Evolutionary conservation across 2,113 vertebrate genomes (phyloP).

Genomic region (Phoenicopterus ruber): DNA sequence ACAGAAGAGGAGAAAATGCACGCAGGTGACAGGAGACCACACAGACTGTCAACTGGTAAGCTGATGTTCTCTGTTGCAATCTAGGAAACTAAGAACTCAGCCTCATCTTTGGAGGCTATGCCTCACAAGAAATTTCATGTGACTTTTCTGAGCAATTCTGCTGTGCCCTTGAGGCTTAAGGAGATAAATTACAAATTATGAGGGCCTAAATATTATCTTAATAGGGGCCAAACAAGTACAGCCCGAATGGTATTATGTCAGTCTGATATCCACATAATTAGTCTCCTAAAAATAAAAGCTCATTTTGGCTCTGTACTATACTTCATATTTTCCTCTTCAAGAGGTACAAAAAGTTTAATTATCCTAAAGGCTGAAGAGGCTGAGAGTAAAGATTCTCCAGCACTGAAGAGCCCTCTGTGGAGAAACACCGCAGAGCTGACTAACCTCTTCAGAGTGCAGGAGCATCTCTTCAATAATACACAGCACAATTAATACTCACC

Average conservation of each 20-base stretch:
- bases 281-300: neutral
- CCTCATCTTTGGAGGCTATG: neutral
- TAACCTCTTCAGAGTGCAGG: neutral
- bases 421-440: neutral
- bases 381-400: neutral
- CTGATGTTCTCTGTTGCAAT: neutral
- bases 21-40: neutral
- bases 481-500: neutral
- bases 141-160: neutral
- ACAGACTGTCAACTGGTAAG: neutral
- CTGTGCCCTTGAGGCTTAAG: neutral
- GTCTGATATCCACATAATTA: neutral
- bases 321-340: neutral
- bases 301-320: neutral
- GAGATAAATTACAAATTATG: neutral
- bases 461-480: neutral
- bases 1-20: neutral
- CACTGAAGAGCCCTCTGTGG: neutral
- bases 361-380: neutral
- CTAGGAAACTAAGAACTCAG: neutral
- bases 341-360: neutral
- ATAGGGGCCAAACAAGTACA: neutral
- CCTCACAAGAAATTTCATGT: neutral
- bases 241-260: neutral
- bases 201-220: neutral